phyloP scores from a whole-genome alignment of 2,113 vertebrate genomes.

The Myotis davidii region DNA sequence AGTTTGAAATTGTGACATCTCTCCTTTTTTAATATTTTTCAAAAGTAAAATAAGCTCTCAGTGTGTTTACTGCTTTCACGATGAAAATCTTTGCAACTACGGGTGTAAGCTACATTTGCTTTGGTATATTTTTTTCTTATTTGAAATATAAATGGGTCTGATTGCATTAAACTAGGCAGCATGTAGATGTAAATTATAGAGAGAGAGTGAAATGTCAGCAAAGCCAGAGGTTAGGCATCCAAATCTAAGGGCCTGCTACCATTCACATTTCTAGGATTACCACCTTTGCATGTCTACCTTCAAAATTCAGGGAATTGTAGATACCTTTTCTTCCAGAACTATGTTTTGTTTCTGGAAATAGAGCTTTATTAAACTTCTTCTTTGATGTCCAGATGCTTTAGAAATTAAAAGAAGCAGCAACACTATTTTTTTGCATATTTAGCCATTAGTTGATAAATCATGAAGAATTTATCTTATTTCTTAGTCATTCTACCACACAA shows the following conservation, averaged over 20 bases:
- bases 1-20: neutral
- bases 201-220: constrained; percentile 40
- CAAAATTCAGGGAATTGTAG: neutral
- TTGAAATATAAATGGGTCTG: constrained; percentile 33
- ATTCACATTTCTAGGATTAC: neutral
- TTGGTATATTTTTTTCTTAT: neutral
- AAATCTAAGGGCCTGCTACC: neutral
- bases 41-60: constrained; percentile 43
- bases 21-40: constrained; percentile 44
- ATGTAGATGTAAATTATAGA: constrained; percentile 25
- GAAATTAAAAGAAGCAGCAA: neutral
- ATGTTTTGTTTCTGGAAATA: neutral
- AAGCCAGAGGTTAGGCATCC: neutral
- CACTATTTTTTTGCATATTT: neutral
- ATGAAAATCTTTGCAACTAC: constrained; percentile 27
- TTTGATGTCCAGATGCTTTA: neutral
- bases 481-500: neutral
- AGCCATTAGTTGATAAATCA: neutral
- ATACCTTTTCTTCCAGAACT: neutral
- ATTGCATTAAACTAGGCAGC: neutral
- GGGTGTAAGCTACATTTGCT: neutral
- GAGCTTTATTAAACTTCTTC: neutral
- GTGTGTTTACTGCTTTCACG: neutral
- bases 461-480: neutral
- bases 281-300: neutral